Percentiles rank a stretch among this genome's conserved stretches.
phyloP scores from a whole-genome alignment of 2,888 invertebrate genomes.

The Cataglyphis livida region DNA sequence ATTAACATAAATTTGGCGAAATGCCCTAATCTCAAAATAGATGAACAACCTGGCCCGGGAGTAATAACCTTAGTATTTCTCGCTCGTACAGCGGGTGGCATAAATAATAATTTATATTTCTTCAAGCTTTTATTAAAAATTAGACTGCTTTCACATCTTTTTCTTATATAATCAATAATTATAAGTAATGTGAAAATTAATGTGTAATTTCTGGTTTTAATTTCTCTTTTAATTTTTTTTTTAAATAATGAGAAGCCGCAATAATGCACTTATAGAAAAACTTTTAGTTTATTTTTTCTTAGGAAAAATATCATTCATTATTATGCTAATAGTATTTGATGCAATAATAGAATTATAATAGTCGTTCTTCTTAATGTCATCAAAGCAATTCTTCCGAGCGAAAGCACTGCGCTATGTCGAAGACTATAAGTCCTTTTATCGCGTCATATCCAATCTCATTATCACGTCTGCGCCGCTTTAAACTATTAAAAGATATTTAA shows the following conservation, averaged over 20 bases:
- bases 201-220: not conserved
- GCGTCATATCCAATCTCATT: constrained; percentile 60
- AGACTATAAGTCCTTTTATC: constrained; percentile 65
- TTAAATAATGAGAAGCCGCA: not conserved
- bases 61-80: constrained; percentile 83
- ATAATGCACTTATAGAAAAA: constrained; percentile 1
- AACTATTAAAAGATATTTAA: constrained; percentile 35
- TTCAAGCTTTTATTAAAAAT: constrained; percentile 7
- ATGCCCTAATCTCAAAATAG: constrained; percentile 82
- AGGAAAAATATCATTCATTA: constrained; percentile 72
- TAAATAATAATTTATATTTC: not conserved
- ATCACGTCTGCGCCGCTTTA: constrained; percentile 55
- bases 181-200: not conserved
- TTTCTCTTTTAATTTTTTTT: not conserved
- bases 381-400: constrained; percentile 63
- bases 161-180: not conserved
- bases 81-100: constrained; percentile 63
- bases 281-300: constrained; percentile 31
- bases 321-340: constrained; percentile 78
- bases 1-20: constrained; percentile 84
- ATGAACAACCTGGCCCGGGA: constrained; percentile 77
- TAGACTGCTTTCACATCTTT: not conserved
- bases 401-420: constrained; percentile 65
- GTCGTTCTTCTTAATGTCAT: constrained; percentile 64
- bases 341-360: constrained; percentile 79